Evolutionary conservation across 92 coral and sea anemone species (phyloP), one percentile per base, ranked within the genome.

Genomic region (Palythoa grandiflora): DNA sequence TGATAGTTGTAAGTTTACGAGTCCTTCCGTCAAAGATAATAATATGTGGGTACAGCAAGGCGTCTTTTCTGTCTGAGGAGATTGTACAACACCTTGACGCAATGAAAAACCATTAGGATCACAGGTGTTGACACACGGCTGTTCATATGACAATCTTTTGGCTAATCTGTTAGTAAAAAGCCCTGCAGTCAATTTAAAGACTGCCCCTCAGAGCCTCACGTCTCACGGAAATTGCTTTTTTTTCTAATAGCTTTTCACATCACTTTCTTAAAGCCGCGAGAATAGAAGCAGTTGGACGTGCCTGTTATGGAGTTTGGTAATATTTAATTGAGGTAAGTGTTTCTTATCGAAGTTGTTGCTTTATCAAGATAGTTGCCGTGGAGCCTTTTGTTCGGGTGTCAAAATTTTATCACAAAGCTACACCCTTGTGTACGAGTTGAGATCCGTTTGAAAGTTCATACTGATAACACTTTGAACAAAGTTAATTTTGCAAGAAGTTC

Each of bases 41-140:
- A 19, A 55, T 17, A 61, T 81, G 86, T 81, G 75, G 40, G 59
- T 61, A 8, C 7, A 59, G 38, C 60, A 60, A 73, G 72, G 59
- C 17, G 79, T 53, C 70, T 63, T 63, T 63, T 77, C 44, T 59
- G 84, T 60, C 84, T 79, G 84, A 7, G 36, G 38, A 79, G 11
- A 48, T 38, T 68, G 86, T 21, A 14, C 60, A 51, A 81, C 86
- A 81, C 57, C 75, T 81, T 50, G 75, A 81, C 86, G 84, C 91
- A 91, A 91, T 87, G 70, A 75, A 84, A 88, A 88, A 88, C 87
- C 70, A 88, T 88, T 76, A 83, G 60, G 76, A 51, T 74, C 47
- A 5, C 35, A 71, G 51, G 83, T 86, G 93, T 65, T 91, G 93
- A 91, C 77, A 37, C 91, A 88, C 80, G 44, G 9, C 40, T 44